phyloP scores from a whole-genome alignment of 2,888 invertebrate species.

The Pilophorus perplexus region DNA sequence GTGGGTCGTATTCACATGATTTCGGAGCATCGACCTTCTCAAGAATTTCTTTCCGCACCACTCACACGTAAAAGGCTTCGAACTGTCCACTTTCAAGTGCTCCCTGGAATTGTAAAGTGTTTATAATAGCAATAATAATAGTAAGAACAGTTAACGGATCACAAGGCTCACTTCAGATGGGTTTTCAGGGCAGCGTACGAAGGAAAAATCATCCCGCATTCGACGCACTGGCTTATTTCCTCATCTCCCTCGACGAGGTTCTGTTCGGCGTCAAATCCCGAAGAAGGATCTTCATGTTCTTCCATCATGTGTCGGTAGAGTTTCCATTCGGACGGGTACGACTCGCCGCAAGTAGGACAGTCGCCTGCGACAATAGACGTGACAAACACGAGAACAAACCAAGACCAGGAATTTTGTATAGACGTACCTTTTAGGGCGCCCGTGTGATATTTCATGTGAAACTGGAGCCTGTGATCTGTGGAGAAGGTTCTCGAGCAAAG shows the following conservation, averaged over 20 bases:
- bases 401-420: no score
- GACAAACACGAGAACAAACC: no score
- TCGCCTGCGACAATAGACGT: constrained; percentile 38
- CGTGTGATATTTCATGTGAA: constrained; percentile 46
- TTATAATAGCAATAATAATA: no score
- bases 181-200: constrained; percentile 45
- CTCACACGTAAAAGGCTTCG: constrained; percentile 48
- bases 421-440: constrained; percentile 36
- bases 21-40: constrained; percentile 50
- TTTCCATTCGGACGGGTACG: constrained; percentile 48
- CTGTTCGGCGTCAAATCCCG: neutral
- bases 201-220: constrained; percentile 47
- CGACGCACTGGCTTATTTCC: constrained; percentile 44
- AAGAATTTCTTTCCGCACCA: constrained; percentile 50
- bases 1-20: constrained; percentile 49
- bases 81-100: constrained; percentile 44
- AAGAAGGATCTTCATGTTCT: constrained; percentile 41
- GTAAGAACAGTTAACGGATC: neutral
- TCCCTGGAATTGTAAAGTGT: no score
- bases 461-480: constrained; percentile 44
- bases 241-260: neutral
- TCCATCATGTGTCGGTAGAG: constrained; percentile 46
- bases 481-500: constrained; percentile 46
- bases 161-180: constrained; percentile 45
- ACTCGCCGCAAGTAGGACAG: constrained; percentile 48